Percentiles rank a stretch among this genome's conserved stretches.
These are phyloP conservation scores for Colostygia pectinataria DNA, from an alignment of 2,888 invertebrate species.

Conservation along the genomic window DNA sequence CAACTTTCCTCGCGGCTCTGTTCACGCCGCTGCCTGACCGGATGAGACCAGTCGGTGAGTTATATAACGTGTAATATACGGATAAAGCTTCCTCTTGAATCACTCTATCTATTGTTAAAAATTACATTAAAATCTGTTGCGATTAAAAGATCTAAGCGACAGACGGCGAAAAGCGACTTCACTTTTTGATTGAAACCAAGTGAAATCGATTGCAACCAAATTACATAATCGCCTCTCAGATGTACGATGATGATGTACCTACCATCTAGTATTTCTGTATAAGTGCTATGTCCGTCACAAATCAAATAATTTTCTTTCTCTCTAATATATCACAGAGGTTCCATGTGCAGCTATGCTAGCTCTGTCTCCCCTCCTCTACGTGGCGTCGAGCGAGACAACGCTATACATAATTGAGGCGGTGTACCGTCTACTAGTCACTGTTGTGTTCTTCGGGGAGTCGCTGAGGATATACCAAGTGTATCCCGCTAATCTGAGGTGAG, in stretches of 20 bases:
- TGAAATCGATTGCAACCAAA: too few relatives aligned
- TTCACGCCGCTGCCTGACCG: conserved; percentile 36
- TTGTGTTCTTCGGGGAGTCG: conserved; percentile 75
- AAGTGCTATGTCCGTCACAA: too few relatives aligned
- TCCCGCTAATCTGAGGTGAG: conserved; percentile 83
- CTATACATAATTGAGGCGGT: conserved; percentile 75
- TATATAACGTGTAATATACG: background rate
- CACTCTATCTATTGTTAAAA: too few relatives aligned
- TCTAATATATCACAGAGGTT: conserved; percentile 45
- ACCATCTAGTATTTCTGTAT: too few relatives aligned
- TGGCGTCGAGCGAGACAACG: conserved; percentile 59
- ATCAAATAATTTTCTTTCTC: conserved; percentile 7
- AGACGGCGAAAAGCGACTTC: too few relatives aligned
- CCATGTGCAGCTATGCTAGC: conserved; percentile 64
- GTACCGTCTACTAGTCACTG: conserved; percentile 70
- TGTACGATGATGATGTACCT: too few relatives aligned
- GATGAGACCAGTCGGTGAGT: conserved; percentile 42
- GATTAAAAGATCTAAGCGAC: too few relatives aligned
- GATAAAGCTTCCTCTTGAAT: too few relatives aligned
- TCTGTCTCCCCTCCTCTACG: conserved; percentile 77
- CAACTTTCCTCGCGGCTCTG: conserved; percentile 50
- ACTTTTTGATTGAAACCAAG: too few relatives aligned
- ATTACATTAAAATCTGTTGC: too few relatives aligned
- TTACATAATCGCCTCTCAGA: too few relatives aligned
- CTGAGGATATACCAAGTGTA: conserved; percentile 79